Conservation (phyloP, 2,113 vertebrate genomes). For the Bungarus multicinctus region DNA sequence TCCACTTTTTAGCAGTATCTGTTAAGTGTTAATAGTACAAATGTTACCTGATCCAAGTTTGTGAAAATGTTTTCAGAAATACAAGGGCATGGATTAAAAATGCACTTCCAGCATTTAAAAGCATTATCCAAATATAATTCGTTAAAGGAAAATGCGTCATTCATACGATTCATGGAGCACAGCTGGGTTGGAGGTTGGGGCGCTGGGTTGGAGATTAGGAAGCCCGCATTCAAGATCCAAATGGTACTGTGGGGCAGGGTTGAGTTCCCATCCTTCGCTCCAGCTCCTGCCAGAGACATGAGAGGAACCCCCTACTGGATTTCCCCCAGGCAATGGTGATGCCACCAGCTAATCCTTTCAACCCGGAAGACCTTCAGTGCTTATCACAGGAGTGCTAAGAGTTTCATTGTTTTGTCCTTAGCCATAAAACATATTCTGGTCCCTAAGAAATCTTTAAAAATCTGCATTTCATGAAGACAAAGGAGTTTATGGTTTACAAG, state of each 20-base stretch:
- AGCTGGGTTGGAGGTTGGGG: neutral
- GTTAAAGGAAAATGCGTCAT: neutral
- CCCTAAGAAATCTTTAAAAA: neutral
- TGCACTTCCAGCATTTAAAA: neutral
- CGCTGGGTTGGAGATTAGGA: neutral
- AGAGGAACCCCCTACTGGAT: neutral
- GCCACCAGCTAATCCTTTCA: neutral
- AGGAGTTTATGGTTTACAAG: neutral
- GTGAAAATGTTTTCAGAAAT: neutral
- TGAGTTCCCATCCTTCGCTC: neutral
- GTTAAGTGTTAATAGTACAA: neutral
- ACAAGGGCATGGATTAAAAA: neutral
- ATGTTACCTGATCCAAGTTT: neutral
- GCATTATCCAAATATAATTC: neutral
- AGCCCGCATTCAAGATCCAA: neutral
- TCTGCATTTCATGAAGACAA: neutral
- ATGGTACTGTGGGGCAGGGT: neutral
- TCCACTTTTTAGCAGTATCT: neutral
- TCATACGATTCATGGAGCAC: neutral
- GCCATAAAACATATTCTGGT: neutral
- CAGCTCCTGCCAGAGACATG: neutral
- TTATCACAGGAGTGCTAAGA: neutral
- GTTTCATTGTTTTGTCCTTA: neutral
- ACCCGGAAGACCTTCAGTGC: neutral
- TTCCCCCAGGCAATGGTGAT: neutral